Base-by-base conservation (phyloP, 2,797 vertebrate species). In the Argya squamiceps region DNA sequence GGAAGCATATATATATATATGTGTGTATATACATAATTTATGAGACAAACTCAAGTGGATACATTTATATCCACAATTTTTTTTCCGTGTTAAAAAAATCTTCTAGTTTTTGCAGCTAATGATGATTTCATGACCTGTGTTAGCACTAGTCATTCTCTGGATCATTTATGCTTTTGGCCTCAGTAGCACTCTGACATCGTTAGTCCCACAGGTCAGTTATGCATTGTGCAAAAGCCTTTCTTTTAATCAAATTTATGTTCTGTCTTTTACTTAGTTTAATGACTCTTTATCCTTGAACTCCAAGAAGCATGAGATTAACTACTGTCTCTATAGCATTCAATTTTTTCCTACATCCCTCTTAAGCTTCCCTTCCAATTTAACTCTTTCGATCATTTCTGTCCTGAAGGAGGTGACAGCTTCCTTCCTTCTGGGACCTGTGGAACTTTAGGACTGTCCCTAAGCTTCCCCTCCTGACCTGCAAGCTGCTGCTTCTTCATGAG, bases 181-280 rank as follows among this genome's bases (percentile, higher is more conserved):
- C 12, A 1, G 41, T 32, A 63, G 26, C 32, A 70, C 63, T 32
- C 47, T 92, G 74, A 70, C 1, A 2, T 13, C 43, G 4, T 47
- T 39, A 80, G 30, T 60, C 41, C 16, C 49, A 53, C 15, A 68
- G 59, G 56, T 84, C 37, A 62, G 44, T 60, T 82, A 63, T 55
- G 30, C 55, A 27, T 41, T 80, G 47, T 68, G n/a, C n/a, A 92
- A 89, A 96, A 86, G 15, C 49, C 21, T 64, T 63, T 50, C 22
- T 84, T 93, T 90, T 76, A 88, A 87, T 90, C 41, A 92, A 50
- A 70, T 92, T 60, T 86, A 65, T 74, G 30, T 76, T 76, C 70
- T 78, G 37, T 67, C n/a, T 90, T 86, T 78, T 84, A 76, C 73
- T 70, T 88, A 5, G 2, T 49, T 79, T 86, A 86, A 60, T 73